Base-by-base conservation (phyloP, 2,888 invertebrate genomes). In the Linnaemya tessellans region DNA sequence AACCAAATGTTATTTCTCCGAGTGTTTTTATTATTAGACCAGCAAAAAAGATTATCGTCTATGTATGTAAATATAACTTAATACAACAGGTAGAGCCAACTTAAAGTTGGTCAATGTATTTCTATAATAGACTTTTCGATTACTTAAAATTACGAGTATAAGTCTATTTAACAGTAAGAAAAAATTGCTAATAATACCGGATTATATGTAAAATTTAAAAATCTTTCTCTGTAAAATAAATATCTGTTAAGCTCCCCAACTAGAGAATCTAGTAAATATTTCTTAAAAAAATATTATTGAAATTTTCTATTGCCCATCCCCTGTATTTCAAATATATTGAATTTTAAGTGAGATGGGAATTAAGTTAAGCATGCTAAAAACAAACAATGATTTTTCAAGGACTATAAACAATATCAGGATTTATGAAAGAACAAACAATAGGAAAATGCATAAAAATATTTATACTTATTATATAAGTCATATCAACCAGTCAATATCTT, bases 321-420 rank as follows among this genome's bases (percentile, higher is more conserved):
- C 82, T 77, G 70, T 71, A 38, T 49, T 46, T 46, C 22, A 30
- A n/a, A 81, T 46, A 81, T 84, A 81, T 84, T 84, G 46, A 81
- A 74, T 78, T 78, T 84, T 81, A 81, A 84, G 73, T 81, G 73
- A 80, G 54, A 62, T 73, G 81, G 60, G 81, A 67, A 81, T 84
- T 78, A 84, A 78, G 73, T 78, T 78, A 62, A 81, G 81, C 18
- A 75, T 78, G 51, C 20, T 46, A 43, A 78, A 84, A 73, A 68
- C 62, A 81, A 84, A 84, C 75, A 84, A 41, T 22, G 54, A 65
- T 74, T 56, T 80, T 78, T 80, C 54, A 73, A 80, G 54, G 62
- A 77, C 77, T 78, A 73, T 81, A 71, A 73, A 78, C 71, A 84
- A 84, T 78, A 81, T 73, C 54, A 56, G 77, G 54, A 84, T 78